A percentile compares a stretch with the other conserved stretches of the same genome.
These are phyloP conservation scores for Drosophila suboccidentalis DNA, from an alignment of 2,888 invertebrate genomes.

Conservation along the genomic window DNA sequence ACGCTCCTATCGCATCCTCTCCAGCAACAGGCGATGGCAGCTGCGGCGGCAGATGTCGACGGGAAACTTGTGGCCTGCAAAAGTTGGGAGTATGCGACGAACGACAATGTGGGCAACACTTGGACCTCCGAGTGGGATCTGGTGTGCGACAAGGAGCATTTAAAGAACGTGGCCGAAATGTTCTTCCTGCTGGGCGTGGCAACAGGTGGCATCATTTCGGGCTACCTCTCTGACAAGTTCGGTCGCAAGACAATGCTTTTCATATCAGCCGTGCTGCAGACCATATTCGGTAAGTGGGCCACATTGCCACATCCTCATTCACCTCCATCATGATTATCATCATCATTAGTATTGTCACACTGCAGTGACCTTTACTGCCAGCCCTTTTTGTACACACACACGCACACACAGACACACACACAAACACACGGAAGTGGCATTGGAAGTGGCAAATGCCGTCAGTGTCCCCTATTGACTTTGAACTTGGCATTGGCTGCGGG, in stretches of 20 bases:
- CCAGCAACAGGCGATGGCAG: constrained; percentile 49
- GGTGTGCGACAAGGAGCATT: constrained; percentile 90
- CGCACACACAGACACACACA: constrained; percentile 22
- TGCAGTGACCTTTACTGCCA: constrained; percentile 46
- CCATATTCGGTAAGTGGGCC: constrained; percentile 87
- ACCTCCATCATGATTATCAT: constrained; percentile 12
- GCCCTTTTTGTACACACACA: constrained; percentile 9
- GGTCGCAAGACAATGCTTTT: constrained; percentile 92
- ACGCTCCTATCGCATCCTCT: constrained; percentile 7
- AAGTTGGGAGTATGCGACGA: constrained; percentile 88
- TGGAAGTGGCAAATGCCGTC: constrained; percentile 65
- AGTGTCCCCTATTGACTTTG: constrained; percentile 69
- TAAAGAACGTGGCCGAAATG: constrained; percentile 91
- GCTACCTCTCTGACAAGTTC: constrained; percentile 92
- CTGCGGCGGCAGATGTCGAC: constrained; percentile 48
- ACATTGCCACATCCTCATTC: background rate
- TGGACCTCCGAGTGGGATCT: constrained; percentile 92
- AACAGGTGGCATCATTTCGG: constrained; percentile 92
- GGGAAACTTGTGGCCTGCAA: constrained; percentile 87
- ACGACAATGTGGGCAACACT: constrained; percentile 87
- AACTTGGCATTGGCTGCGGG: constrained; percentile 78
- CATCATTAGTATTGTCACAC: constrained; percentile 21
- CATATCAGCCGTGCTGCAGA: constrained; percentile 90
- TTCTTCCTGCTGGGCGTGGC: constrained; percentile 92
- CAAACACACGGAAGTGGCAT: constrained; percentile 59